Evolutionary conservation across 2,888 invertebrate genomes (phyloP), one percentile per base, ranked within the genome.

Genomic region (Linyphia triangularis): DNA sequence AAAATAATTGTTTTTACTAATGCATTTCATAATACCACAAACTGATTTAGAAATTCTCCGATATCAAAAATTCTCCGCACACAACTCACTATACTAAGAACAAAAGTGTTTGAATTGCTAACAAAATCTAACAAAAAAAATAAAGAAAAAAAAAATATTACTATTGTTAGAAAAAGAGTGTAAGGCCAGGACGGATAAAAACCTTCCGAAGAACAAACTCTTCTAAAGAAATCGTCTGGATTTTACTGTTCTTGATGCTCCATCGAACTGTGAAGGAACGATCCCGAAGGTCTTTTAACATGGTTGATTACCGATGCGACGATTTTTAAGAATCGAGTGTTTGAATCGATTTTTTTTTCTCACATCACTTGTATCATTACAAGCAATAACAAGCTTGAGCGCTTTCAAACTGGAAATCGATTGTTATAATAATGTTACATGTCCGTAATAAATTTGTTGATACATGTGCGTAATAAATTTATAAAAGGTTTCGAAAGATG

Each of bases 221-320:
- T 51, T 51, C 51, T 51, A 51, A 51, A 51, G 24, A 61, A 61
- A 61, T 40, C 22, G 33, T 40, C n/a, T 24, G 30, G 22, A 61
- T 37, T 37, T 63, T n/a, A n/a, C 61, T 77, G 61, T 28, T 77
- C 77, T 77, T 77, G 77, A 77, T 61, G 77, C 77, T 77, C 26
- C 40, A 78, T 0, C 63, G 69, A 30, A 70, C 78, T 85, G 85
- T 85, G 85, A 78, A 85, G 30, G 78, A 61, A 59, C 43, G 61
- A 24, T 24, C 16, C 19, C 7, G 37, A 43, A 40, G 43, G 24
- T 24, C 51, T 10, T 40, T 13, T 13, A 22, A 0, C 3, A 30
- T 19, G 77, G 79, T 51, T 79, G 79, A 51, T 30, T 67, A 33
- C 19, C 51, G 51, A 57, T 51, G 79, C 79, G 67, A 16, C n/a